phyloP scores from a whole-genome alignment of 2,113 vertebrate species.

The Myanophis thanlyinensis region DNA sequence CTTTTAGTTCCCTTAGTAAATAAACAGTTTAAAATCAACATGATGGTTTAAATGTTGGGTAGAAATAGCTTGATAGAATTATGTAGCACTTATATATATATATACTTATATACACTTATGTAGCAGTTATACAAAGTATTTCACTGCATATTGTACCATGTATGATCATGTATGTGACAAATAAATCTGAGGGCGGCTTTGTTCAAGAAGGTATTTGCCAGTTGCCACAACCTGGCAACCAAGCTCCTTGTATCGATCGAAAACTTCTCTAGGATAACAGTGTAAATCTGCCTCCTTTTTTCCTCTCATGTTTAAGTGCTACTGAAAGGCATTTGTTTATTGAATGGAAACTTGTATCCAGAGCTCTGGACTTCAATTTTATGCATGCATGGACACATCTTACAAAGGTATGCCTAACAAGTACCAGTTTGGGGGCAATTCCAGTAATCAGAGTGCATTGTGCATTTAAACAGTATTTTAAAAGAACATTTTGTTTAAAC shows the following conservation, averaged over 20 bases:
- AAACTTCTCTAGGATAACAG: neutral
- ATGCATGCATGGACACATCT: conserved; percentile 37
- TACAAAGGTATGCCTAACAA: conserved; percentile 59
- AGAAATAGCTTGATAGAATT: conserved; percentile 27
- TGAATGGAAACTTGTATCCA: conserved; percentile 21
- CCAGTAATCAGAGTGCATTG: conserved; percentile 52
- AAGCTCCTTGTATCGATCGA: neutral
- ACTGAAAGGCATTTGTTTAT: neutral
- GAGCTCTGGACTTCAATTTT: conserved; percentile 7
- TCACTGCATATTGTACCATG: no score
- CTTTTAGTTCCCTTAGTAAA: conserved; percentile 50
- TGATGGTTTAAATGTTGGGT: conserved; percentile 41
- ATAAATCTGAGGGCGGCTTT: neutral
- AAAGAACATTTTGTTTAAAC: conserved; percentile 56
- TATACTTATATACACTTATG: no score
- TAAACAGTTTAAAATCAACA: conserved; percentile 32
- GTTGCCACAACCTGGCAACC: neutral
- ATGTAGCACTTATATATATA: neutral
- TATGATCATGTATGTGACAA: no score
- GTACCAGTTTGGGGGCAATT: conserved; percentile 69
- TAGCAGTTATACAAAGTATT: no score
- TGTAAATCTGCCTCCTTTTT: neutral
- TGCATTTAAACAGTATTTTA: conserved; percentile 35
- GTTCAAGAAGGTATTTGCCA: neutral
- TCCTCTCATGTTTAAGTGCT: conserved; percentile 5